Percentiles rank a stretch among this genome's conserved stretches.
Conservation (phyloP, 2,113 vertebrate species). For the Pycnonotus jocosus region DNA sequence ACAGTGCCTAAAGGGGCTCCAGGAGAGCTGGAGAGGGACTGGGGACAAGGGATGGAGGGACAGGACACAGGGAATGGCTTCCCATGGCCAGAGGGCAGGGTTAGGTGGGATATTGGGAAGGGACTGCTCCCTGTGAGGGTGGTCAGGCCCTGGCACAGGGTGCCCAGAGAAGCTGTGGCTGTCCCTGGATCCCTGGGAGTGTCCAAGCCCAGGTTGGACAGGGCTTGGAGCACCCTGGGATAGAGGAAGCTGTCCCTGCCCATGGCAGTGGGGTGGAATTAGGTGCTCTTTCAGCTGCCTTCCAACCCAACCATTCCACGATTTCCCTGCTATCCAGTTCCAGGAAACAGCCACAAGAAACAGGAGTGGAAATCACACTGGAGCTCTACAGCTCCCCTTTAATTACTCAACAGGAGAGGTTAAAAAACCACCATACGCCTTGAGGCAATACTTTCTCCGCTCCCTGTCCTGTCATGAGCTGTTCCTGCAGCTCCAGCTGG, state of each 20-base stretch:
- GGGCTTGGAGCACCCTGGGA: neutral
- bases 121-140: rapidly evolving
- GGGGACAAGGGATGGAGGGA: neutral
- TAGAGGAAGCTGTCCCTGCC: rapidly evolving
- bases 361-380: neutral
- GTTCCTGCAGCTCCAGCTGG: neutral
- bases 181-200: neutral
- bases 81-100: neutral
- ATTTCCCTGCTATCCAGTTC: neutral
- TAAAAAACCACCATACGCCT: neutral
- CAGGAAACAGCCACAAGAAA: neutral
- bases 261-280: neutral
- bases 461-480: rapidly evolving
- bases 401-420: rapidly evolving
- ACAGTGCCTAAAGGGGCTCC: neutral
- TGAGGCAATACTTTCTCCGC: neutral
- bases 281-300: neutral
- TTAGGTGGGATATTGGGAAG: rapidly evolving
- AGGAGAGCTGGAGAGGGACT: neutral
- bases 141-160: neutral
- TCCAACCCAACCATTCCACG: neutral
- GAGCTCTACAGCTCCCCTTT: neutral
- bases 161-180: neutral
- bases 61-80: neutral
- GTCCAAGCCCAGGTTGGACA: rapidly evolving